A percentile compares a stretch with the other conserved stretches of the same genome.
phyloP scores from a whole-genome alignment of 2,113 vertebrate species.

The Macrotis lagotis region DNA sequence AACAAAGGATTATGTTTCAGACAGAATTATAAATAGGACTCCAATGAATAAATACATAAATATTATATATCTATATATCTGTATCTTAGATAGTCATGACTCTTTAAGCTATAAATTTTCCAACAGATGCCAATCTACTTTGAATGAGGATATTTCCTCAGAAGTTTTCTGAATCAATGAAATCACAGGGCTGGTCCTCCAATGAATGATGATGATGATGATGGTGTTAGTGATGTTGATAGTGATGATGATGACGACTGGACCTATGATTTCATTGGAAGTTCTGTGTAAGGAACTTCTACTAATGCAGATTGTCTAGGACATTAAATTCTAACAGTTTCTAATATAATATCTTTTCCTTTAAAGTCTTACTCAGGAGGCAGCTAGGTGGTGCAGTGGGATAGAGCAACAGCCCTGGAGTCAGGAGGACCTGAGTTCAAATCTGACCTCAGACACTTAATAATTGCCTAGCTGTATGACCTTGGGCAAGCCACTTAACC shows the following conservation, averaged over 20 bases:
- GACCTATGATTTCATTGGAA: neutral
- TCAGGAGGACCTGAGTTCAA: too few species aligned
- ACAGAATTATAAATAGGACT: neutral
- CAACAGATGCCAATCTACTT: neutral
- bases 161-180: neutral
- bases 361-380: too few species aligned
- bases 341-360: neutral
- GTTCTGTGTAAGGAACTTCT: neutral
- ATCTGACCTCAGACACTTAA: too few species aligned
- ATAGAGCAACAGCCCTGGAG: too few species aligned
- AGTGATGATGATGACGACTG: neutral
- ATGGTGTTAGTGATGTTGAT: too few species aligned
- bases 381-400: too few species aligned
- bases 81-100: neutral
- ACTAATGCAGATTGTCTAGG: neutral
- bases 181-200: neutral
- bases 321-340: neutral
- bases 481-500: too few species aligned
- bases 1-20: conserved; percentile 39
- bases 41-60: conserved; percentile 1
- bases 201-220: neutral
- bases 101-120: neutral
- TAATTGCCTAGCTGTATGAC: too few species aligned
- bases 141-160: neutral
- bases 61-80: conserved; percentile 19